Percentiles rank a stretch among this genome's conserved stretches.
Evolutionary conservation across 2,888 invertebrate species (phyloP).

Genomic region (Mesopsocus fuscifrons): DNA sequence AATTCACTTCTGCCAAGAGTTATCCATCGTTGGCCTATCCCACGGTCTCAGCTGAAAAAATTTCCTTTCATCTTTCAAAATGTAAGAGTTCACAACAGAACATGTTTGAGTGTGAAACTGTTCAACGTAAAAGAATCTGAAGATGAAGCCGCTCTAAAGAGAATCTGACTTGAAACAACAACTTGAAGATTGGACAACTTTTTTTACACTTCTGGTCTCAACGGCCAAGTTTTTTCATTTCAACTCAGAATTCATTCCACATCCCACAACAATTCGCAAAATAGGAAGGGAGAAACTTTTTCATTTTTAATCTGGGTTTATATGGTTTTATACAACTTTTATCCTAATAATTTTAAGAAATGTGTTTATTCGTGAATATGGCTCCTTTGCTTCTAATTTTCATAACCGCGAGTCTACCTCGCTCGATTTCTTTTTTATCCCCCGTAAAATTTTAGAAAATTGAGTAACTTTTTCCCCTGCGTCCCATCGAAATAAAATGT

Average conservation of each 20-base stretch:
- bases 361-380: not conserved
- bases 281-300: not conserved
- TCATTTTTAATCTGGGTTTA: not conserved
- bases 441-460: no score
- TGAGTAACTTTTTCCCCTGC: no score
- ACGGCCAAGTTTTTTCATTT: constrained; percentile 10
- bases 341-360: not conserved
- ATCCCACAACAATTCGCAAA: not conserved
- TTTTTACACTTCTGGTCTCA: constrained; percentile 5
- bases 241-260: not conserved
- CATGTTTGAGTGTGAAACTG: no score
- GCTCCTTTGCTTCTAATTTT: constrained; percentile 1
- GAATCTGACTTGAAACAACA: no score
- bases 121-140: no score
- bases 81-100: no score
- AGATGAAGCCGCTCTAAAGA: no score
- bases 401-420: constrained; percentile 1
- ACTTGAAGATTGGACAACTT: constrained; percentile 2
- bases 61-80: no score
- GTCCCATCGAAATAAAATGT: no score
- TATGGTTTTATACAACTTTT: not conserved
- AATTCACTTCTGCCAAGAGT: no score
- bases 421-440: not conserved
- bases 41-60: no score
- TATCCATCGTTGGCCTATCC: no score